Base-by-base conservation (phyloP, 2,888 invertebrate genomes). In the Orthosia gothica region DNA sequence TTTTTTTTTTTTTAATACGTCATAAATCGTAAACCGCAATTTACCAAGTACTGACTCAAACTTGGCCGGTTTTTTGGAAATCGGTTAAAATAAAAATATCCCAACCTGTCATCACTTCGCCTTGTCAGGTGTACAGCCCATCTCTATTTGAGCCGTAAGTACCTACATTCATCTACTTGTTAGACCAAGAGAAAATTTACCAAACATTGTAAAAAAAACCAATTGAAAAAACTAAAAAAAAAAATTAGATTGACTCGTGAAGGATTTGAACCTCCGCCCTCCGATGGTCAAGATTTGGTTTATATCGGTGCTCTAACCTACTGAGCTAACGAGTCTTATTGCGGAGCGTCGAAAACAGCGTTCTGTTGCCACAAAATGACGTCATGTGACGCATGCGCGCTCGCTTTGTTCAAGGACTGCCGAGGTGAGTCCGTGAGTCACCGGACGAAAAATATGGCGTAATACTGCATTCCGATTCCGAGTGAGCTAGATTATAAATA, bases 331-430 rank as follows among this genome's bases (percentile, higher is more conserved):
- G 40, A 40, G 40, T 40, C 40, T 40, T 40, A 9, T 40, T 40
- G 1, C 40, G 40, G 7, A 7, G 0, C 0, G 9, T 3, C 12
- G 32, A 68, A 68, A 68, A 57, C 15, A 32, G 18, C 13, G 45
- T 2, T 50, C 12, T 4, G 0, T 54, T 40, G 40, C 20, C 20
- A 15, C 47, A 12, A 18, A 18, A 50, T 68, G 61, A 73, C 61
- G 69, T 70, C 76, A 76, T n/a, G 40, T 52, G 58, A 69, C 49
- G 54, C 58, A 59, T 40, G 5, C 32, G 32, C 18, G 72, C 32
- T 45, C 18, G 40, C 73, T 15, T 15, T 52, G 74, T 73, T 61
- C 54, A 61, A 73, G 61, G 54, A 72, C 54, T 23, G 40, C 3
- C 16, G 32, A 54, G 15, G 57, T 63, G 63, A 73, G 5, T 74